Percentiles rank a stretch among this genome's conserved stretches.
phyloP scores from a whole-genome alignment of 1,140 invertebrate genomes.

The Orussus abietinus region DNA sequence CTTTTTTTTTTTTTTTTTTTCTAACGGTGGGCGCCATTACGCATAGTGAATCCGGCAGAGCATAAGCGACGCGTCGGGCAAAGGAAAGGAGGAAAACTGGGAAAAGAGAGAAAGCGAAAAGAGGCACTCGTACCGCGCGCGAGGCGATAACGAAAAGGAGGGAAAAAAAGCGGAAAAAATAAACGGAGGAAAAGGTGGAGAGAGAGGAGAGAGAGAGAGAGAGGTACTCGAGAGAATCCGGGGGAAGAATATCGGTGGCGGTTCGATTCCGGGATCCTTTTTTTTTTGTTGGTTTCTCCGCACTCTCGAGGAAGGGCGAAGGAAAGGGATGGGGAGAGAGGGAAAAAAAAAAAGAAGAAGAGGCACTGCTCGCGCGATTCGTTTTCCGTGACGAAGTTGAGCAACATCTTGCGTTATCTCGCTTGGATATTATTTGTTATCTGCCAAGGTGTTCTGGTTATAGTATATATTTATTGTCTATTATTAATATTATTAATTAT shows the following conservation, averaged over 20 bases:
- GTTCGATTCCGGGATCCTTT: no score
- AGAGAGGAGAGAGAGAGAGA: constrained; percentile 7
- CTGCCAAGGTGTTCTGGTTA: constrained; percentile 54
- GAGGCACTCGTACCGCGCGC: constrained; percentile 10
- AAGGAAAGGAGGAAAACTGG: constrained; percentile 11
- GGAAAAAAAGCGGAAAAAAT: constrained; percentile 1
- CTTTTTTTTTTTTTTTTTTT: no score
- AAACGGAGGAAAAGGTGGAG: constrained; percentile 1
- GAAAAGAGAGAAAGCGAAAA: no score
- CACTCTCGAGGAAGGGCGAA: no score
- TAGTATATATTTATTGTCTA: constrained; percentile 53
- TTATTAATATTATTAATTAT: constrained; percentile 41
- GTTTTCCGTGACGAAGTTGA: constrained; percentile 17
- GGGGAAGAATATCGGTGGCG: no score
- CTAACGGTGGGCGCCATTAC: no score
- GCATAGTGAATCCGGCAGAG: no score
- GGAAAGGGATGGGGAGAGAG: constrained; percentile 9
- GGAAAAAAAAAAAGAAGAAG: constrained; percentile 9
- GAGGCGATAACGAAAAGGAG: constrained; percentile 14
- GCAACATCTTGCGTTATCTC: constrained; percentile 45
- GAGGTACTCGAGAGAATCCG: no score
- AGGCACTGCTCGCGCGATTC: constrained; percentile 34
- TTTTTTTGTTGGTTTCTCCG: no score
- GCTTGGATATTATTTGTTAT: constrained; percentile 54
- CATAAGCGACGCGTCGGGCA: no score